These are phyloP conservation scores for Glandiceps talaboti DNA, from an alignment of 53 echinoderm and acorn worm species.

Conservation along the genomic window DNA sequence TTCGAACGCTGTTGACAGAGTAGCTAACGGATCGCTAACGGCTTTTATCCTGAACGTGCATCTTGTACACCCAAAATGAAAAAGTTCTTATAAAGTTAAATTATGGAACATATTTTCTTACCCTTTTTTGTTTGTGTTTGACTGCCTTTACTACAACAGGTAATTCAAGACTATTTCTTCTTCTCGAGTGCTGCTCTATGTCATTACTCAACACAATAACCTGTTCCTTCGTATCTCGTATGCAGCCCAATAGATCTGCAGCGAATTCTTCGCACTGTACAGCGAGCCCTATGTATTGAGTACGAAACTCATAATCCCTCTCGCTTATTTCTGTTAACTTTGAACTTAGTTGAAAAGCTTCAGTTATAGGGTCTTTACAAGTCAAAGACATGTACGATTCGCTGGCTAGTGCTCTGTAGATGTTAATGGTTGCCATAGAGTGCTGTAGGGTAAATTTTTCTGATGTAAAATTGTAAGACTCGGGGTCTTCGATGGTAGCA, in stretches of 20 bases:
- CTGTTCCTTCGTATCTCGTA: constrained; percentile 95
- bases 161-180: background rate
- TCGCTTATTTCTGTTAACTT: constrained; percentile 65
- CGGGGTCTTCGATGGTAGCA: constrained; percentile 97
- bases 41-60: too few relatives aligned
- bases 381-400: constrained; percentile 95
- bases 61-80: too few relatives aligned
- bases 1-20: too few relatives aligned
- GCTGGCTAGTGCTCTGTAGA: constrained; percentile 89
- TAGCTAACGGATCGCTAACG: too few relatives aligned
- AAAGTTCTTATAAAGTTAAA: too few relatives aligned
- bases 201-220: constrained; percentile 90
- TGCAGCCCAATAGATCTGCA: constrained; percentile 91
- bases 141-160: background rate
- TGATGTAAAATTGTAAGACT: constrained; percentile 84
- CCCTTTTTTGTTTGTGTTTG: background rate
- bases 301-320: constrained; percentile 90
- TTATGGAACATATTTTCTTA: background rate
- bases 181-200: constrained; percentile 1
- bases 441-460: constrained; percentile 91
- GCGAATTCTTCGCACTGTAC: constrained; percentile 96
- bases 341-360: constrained; percentile 86
- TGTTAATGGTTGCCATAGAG: constrained; percentile 85
- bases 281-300: constrained; percentile 67
- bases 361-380: constrained; percentile 90